Evolutionary conservation across 2,797 vertebrate genomes (phyloP).

Genomic region (Rhinatrema bivittatum): DNA sequence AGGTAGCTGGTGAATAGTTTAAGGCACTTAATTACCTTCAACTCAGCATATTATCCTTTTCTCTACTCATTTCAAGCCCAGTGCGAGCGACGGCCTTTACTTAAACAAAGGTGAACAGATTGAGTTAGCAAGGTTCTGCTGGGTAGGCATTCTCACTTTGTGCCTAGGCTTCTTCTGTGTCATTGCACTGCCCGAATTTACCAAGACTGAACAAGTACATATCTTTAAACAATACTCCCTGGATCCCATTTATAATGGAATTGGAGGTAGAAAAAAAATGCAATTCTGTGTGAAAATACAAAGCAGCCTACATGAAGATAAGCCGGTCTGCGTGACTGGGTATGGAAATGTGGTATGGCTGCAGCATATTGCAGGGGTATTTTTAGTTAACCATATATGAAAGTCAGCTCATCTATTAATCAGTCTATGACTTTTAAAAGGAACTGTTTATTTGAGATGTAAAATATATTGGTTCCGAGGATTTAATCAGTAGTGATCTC

Average conservation of each 20-base stretch:
- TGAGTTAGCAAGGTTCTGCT: slow-evolving; percentile 5
- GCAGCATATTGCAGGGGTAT: slow-evolving; percentile 33
- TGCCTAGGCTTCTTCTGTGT: slow-evolving; percentile 43
- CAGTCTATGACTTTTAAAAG: slow-evolving; percentile 7
- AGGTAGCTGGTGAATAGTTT: slow-evolving; percentile 73
- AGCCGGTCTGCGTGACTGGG: slow-evolving; percentile 25
- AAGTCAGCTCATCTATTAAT: slow-evolving; percentile 24
- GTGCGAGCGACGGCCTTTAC: slow-evolving; percentile 16
- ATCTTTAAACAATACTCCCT: slow-evolving; percentile 60
- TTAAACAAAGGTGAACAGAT: slow-evolving; percentile 22
- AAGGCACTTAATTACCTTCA: slow-evolving; percentile 72
- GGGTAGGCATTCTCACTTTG: slow-evolving; percentile 40
- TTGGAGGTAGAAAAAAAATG: slow-evolving; percentile 42
- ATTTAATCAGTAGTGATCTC: too few species aligned
- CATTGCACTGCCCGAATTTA: slow-evolving; percentile 54
- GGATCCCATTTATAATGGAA: slow-evolving; percentile 50
- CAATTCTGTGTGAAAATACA: slow-evolving; percentile 44
- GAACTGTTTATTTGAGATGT: slow-evolving; percentile 1
- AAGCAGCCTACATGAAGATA: slow-evolving; percentile 44
- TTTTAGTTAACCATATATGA: too few species aligned
- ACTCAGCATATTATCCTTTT: slow-evolving; percentile 48
- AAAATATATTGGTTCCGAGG: too few species aligned
- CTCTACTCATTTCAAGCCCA: slow-evolving; percentile 12
- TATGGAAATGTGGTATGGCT: slow-evolving; percentile 28
- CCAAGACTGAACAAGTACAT: slow-evolving; percentile 59